phyloP scores from a whole-genome alignment of 2,888 invertebrate species.

The Tortricodes alternella region DNA sequence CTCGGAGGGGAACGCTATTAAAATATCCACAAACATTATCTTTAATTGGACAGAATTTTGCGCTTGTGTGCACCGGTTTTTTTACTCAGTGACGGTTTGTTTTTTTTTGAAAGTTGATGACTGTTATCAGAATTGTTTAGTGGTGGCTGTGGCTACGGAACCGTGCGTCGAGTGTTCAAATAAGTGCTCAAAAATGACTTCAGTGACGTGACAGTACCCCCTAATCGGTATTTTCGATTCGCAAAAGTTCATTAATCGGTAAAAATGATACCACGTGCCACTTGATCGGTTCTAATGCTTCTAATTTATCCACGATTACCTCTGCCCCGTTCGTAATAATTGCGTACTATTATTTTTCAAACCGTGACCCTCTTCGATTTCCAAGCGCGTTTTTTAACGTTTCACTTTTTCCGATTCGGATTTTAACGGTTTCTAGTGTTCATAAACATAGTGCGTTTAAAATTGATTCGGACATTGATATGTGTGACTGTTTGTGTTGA shows the following conservation, averaged over 20 bases:
- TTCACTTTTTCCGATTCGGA: slow-evolving; percentile 34
- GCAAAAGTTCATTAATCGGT: slow-evolving; percentile 45
- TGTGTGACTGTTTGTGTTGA: slow-evolving; percentile 60
- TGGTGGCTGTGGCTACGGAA: slow-evolving; percentile 53
- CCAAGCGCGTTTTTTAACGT: slow-evolving; percentile 23
- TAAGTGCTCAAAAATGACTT: slow-evolving; percentile 67
- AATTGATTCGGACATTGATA: slow-evolving; percentile 36
- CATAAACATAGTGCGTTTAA: slow-evolving; percentile 44
- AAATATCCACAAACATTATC: slow-evolving; percentile 83
- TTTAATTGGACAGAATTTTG: slow-evolving; percentile 82
- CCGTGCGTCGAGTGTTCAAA: slow-evolving; percentile 32
- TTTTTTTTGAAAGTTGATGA: slow-evolving; percentile 77
- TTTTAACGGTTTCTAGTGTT: slow-evolving; percentile 37
- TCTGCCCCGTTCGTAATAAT: slow-evolving; percentile 70
- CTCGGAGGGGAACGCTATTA: slow-evolving; percentile 81
- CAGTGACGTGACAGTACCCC: slow-evolving; percentile 62
- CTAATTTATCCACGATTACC: slow-evolving; percentile 65
- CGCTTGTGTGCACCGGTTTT: slow-evolving; percentile 78
- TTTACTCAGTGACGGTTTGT: slow-evolving; percentile 68
- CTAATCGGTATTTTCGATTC: slow-evolving; percentile 37
- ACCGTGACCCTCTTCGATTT: slow-evolving; percentile 29
- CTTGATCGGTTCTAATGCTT: slow-evolving; percentile 48
- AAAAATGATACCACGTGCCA: slow-evolving; percentile 73
- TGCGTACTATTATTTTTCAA: slow-evolving; percentile 47
- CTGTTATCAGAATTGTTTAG: slow-evolving; percentile 76